Base-by-base conservation (phyloP, 2,797 vertebrate species). In the Sebastes steindachneri region DNA sequence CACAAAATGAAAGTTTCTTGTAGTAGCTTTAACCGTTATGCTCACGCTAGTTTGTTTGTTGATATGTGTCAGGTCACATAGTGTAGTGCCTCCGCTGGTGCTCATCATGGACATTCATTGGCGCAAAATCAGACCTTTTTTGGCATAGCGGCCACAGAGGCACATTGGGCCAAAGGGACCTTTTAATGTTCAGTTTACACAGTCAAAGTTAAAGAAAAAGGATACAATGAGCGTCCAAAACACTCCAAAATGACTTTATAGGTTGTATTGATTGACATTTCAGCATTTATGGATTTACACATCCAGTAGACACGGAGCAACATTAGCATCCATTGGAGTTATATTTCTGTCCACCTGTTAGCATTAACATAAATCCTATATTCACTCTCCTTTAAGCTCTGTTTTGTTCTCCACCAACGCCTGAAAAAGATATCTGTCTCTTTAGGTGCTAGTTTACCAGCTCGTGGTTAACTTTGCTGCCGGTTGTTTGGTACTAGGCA, bases 161-260 rank as follows among this genome's bases (percentile, higher is more conserved):
- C 57, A 59, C 12, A 25, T 4, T 64, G 33, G 35, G 2, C 33
- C 35, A 15, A 41, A 41, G 41, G 37, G 4, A 25, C 7, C 15
- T 37, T 63, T 2, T 1, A 0, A 4, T 25, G 1, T 15, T 15
- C 37, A 41, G 37, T 6, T 25, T 5, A 21, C n/a, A 41, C 7
- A 37, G 25, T 33, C 9, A 29, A 29, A 41, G 3, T 17, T 45
- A 8, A 65, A 9, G 23, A 59, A 7, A 41, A 41, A 0, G 57
- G 23, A 25, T 19, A 64, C 2, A 4, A 37, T 37, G 62, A 3
- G 33, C 15, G 3, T 48, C n/a, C 4, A 63, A 64, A 25, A 64
- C 12, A 28, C 55, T 7, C 6, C 14, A 28, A 15, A 57, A 28
- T 15, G 3, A 57, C 25, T 55, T 9, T 41, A 41, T 41, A 41